phyloP scores from a whole-genome alignment of 2,797 vertebrate genomes.

The Enteromius afrohamiltoni region DNA sequence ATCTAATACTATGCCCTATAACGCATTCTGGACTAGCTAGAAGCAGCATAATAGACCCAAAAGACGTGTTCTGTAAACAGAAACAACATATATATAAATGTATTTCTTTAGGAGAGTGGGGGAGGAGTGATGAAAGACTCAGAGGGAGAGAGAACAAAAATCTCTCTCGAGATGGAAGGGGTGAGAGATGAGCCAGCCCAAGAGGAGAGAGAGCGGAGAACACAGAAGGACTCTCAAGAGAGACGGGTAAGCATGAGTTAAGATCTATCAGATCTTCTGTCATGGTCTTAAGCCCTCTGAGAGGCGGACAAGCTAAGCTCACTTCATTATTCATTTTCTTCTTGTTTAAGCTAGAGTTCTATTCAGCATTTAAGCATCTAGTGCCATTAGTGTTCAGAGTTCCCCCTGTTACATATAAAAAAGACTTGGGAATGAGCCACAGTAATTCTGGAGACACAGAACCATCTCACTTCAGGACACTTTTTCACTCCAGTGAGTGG shows the following conservation, averaged over 20 bases:
- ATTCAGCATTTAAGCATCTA: conserved; percentile 27
- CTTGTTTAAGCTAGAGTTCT: conserved; percentile 20
- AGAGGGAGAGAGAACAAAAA: conserved; percentile 19
- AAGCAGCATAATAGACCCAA: not conserved
- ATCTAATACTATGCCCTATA: not conserved
- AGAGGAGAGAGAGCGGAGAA: conserved; percentile 45
- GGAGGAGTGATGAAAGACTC: conserved; percentile 5
- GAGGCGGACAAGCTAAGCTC: conserved; percentile 30
- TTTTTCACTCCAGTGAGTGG: not conserved
- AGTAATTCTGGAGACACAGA: not conserved
- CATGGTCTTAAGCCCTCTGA: conserved; percentile 37
- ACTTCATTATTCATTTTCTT: conserved; percentile 44
- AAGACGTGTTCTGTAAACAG: not conserved
- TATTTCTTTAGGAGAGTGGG: conserved; percentile 47
- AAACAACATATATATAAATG: conserved; percentile 37
- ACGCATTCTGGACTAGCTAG: conserved; percentile 5
- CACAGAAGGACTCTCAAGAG: conserved; percentile 55
- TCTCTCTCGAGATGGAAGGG: conserved; percentile 41
- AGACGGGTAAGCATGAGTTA: conserved; percentile 30
- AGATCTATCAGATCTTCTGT: conserved; percentile 46
- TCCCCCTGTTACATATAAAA: not conserved
- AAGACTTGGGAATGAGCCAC: not conserved
- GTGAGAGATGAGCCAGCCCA: conserved; percentile 41
- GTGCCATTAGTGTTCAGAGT: conserved; percentile 14
- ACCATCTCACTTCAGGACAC: not conserved